phyloP scores from a whole-genome alignment of 2,113 vertebrate species.

The Montifringilla adamsi region DNA sequence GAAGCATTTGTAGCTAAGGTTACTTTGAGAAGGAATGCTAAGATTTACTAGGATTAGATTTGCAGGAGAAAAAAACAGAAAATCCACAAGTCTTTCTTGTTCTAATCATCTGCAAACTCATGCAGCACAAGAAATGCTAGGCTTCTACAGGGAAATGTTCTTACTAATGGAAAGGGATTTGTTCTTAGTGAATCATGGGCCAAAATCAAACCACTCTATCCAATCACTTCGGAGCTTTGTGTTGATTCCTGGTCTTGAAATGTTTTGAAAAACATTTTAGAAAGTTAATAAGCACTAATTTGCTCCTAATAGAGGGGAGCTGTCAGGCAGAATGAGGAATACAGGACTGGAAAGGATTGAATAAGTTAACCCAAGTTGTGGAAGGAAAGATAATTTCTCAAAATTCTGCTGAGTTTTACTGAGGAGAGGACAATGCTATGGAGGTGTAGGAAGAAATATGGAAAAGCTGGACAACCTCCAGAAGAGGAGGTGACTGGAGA shows the following conservation, averaged over 20 bases:
- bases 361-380: not conserved
- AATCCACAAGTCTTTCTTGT: not conserved
- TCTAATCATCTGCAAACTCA: not conserved
- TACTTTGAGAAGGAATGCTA: conserved; percentile 1
- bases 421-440: not conserved
- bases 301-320: not conserved
- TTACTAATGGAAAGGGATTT: conserved; percentile 17
- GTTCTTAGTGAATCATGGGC: not conserved
- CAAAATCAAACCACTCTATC: conserved; percentile 16
- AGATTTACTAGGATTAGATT: not conserved
- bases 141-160: not conserved
- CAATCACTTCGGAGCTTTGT: not conserved
- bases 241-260: not conserved
- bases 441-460: not conserved
- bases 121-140: not conserved
- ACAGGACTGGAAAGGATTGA: not conserved
- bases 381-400: not conserved
- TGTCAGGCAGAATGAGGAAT: not conserved
- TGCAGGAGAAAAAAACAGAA: not conserved
- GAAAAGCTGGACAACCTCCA: not conserved
- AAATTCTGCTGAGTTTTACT: not conserved
- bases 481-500: not conserved
- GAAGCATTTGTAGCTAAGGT: not conserved
- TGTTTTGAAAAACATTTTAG: not conserved
- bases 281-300: not conserved